A percentile compares a stretch with the other conserved stretches of the same genome.
Evolutionary conservation across 2,113 vertebrate genomes (phyloP).

Genomic region (Chelonoidis abingdonii): DNA sequence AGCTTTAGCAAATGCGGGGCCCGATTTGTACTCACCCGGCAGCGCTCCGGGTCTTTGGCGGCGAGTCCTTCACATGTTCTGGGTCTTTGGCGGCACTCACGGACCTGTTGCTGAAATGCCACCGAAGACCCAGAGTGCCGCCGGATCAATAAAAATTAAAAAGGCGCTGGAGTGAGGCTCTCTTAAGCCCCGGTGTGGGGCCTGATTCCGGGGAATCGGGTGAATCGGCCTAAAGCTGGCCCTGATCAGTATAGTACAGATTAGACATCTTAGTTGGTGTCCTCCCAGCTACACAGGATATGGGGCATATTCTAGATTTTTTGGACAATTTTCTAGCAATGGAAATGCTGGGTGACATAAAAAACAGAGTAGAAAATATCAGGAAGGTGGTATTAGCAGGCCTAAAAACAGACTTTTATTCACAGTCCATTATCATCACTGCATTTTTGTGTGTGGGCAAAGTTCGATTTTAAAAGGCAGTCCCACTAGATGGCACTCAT

Average conservation of each 20-base stretch:
- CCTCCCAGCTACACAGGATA: not conserved
- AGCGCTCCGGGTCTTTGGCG: too few species aligned
- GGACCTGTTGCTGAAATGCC: too few species aligned
- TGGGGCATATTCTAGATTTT: not conserved
- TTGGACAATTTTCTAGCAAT: not conserved
- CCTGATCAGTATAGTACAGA: not conserved
- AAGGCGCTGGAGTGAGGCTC: too few species aligned
- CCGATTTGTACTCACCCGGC: too few species aligned
- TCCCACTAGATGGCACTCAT: not conserved
- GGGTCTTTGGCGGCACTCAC: too few species aligned
- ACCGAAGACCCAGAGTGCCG: too few species aligned
- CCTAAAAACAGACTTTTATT: not conserved
- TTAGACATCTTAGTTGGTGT: not conserved
- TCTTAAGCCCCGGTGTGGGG: too few species aligned
- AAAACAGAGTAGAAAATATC: not conserved
- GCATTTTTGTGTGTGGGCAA: not conserved
- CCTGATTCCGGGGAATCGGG: too few species aligned
- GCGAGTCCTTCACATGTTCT: too few species aligned
- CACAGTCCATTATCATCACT: not conserved
- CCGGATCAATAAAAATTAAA: too few species aligned
- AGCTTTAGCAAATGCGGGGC: too few species aligned
- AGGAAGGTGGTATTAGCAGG: not conserved
- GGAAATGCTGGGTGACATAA: not conserved
- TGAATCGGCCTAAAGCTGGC: too few species aligned
- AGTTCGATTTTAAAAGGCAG: not conserved